Percentiles rank a stretch among this genome's conserved stretches.
These are phyloP conservation scores for Unio delphinus DNA, from an alignment of 2,888 invertebrate species.

Conservation along the genomic window DNA sequence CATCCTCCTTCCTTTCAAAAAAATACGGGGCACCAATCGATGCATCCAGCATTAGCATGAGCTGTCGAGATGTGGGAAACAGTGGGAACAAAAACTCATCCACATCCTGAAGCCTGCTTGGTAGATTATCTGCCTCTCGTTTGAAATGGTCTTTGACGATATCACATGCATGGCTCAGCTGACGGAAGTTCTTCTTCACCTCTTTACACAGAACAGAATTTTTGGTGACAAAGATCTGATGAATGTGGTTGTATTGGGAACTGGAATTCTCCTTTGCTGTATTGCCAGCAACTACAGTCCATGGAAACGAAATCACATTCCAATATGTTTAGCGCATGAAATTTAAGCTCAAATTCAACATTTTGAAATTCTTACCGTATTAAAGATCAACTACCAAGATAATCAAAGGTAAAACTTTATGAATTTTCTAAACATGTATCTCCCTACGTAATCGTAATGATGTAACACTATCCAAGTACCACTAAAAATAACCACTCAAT, in stretches of 20 bases:
- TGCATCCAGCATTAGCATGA: conserved; percentile 61
- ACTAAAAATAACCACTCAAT: too few relatives aligned
- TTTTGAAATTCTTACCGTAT: too few relatives aligned
- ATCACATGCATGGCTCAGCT: conserved; percentile 52
- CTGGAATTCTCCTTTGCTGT: background rate
- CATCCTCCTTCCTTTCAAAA: conserved; percentile 56
- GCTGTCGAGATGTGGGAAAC: conserved; percentile 58
- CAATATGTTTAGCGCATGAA: too few relatives aligned
- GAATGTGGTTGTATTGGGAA: conserved; percentile 23
- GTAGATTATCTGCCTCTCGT: conserved; percentile 31
- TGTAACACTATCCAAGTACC: too few relatives aligned
- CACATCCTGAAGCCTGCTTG: conserved; percentile 44
- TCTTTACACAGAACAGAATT: conserved; percentile 63
- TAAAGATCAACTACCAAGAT: too few relatives aligned
- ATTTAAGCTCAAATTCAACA: too few relatives aligned
- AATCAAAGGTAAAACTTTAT: too few relatives aligned
- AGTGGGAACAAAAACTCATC: conserved; percentile 47
- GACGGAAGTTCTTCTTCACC: conserved; percentile 60
- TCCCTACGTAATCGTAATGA: too few relatives aligned
- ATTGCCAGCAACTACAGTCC: too few relatives aligned
- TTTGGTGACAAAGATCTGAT: conserved; percentile 59
- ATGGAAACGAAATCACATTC: too few relatives aligned
- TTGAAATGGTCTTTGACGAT: conserved; percentile 30
- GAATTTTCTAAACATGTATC: too few relatives aligned
- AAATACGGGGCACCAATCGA: conserved; percentile 52